Conservation (phyloP, 2,888 invertebrate genomes). For the Pristionchus maxplancki region DNA sequence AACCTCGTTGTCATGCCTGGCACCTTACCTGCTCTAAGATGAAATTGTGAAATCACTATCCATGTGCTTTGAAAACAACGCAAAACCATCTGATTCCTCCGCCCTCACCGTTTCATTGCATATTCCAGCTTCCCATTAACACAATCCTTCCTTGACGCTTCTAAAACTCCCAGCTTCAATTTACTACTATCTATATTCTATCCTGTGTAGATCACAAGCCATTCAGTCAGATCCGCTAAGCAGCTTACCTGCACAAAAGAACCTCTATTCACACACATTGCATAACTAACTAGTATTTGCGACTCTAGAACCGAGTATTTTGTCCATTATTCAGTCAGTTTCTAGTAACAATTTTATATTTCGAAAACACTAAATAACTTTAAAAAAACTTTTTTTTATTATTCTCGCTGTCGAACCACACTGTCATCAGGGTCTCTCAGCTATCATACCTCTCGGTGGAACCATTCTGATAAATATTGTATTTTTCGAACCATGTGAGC, state of each 20-base stretch:
- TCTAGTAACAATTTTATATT: neutral
- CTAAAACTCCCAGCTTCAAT: too few species aligned
- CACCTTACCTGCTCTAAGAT: neutral
- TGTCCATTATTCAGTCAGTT: neutral
- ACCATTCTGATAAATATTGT: conserved; percentile 3
- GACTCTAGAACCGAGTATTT: neutral
- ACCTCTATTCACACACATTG: neutral
- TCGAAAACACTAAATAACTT: neutral
- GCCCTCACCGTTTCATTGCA: too few species aligned
- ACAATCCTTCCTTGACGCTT: too few species aligned
- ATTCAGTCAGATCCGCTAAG: neutral
- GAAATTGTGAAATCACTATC: neutral
- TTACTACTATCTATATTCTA: too few species aligned
- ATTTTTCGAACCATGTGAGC: neutral
- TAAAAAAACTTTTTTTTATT: neutral
- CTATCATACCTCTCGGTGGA: conserved; percentile 13
- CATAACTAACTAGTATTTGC: too few species aligned
- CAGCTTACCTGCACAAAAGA: neutral
- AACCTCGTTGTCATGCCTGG: too few species aligned
- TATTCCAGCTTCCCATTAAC: too few species aligned
- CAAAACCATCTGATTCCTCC: too few species aligned
- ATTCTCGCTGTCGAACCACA: neutral
- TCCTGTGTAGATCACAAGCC: too few species aligned
- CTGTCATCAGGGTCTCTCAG: conserved; percentile 9
- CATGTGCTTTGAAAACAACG: neutral